Percentiles rank a stretch among this genome's conserved stretches.
Evolutionary conservation across 53 echinoderm and acorn worm species (phyloP).

Genomic region (Paracentrotus lividus): DNA sequence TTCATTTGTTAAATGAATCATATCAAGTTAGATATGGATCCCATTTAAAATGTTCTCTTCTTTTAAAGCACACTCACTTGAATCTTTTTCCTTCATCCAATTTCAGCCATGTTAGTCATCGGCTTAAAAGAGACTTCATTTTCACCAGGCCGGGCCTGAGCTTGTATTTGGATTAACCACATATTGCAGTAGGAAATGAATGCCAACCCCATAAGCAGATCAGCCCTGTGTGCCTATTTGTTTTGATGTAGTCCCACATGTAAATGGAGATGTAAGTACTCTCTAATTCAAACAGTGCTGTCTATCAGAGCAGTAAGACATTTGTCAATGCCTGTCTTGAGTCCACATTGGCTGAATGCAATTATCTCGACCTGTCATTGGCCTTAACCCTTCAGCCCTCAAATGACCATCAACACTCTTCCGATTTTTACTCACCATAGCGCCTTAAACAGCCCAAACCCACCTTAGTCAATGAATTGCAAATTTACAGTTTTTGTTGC

Average conservation of each 20-base stretch:
- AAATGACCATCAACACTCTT: too few relatives aligned
- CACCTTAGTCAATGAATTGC: too few relatives aligned
- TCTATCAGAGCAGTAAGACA: neutral
- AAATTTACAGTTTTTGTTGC: too few relatives aligned
- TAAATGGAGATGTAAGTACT: conserved; percentile 34
- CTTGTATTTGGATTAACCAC: conserved; percentile 31
- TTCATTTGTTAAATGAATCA: neutral
- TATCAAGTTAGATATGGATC: neutral
- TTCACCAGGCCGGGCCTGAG: neutral
- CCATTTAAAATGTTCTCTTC: neutral
- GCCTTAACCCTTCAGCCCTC: too few relatives aligned
- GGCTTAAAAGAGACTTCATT: conserved; percentile 14
- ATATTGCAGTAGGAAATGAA: conserved; percentile 8
- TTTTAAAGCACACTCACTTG: neutral
- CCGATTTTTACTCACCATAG: too few relatives aligned
- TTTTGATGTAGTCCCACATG: conserved; percentile 33
- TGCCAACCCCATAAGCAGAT: neutral
- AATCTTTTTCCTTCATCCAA: neutral
- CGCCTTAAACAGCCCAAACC: too few relatives aligned
- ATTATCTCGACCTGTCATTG: neutral
- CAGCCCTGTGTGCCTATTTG: neutral
- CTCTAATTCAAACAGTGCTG: conserved; percentile 18
- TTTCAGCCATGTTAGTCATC: conserved; percentile 15
- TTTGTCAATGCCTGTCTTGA: conserved; percentile 30
- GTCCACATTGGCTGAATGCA: neutral